Evolutionary conservation across 2,797 vertebrate species (phyloP).

Genomic region (Sebastes paucispinis): DNA sequence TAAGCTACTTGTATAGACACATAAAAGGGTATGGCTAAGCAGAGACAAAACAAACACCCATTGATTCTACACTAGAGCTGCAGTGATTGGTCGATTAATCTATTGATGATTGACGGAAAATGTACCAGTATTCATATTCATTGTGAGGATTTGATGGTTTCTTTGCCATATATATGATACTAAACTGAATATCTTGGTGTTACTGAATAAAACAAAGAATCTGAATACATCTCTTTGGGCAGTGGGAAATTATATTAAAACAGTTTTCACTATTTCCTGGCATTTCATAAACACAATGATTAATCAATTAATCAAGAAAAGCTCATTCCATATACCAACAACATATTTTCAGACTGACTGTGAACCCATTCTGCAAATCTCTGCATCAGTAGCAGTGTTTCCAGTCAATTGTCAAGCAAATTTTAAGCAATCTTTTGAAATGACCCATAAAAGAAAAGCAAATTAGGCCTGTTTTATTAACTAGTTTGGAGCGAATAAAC

Average conservation of each 20-base stretch:
- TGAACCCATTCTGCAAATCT: neutral
- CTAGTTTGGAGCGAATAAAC: no score
- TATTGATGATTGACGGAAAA: neutral
- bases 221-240: neutral
- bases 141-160: neutral
- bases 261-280: neutral
- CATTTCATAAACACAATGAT: neutral
- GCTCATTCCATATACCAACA: neutral
- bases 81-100: neutral
- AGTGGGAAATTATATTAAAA: neutral
- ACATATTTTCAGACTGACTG: neutral
- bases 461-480: no score
- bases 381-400: neutral
- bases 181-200: neutral
- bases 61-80: neutral
- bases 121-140: neutral
- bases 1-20: neutral
- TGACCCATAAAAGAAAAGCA: no score
- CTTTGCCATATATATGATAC: neutral
- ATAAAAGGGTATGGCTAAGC: neutral
- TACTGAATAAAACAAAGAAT: neutral
- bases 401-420: no score
- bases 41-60: neutral
- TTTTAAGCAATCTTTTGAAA: accelerated
- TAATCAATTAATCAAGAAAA: neutral